These are phyloP conservation scores for Galbula dea DNA, from an alignment of 2,113 vertebrate species.

Conservation along the genomic window DNA sequence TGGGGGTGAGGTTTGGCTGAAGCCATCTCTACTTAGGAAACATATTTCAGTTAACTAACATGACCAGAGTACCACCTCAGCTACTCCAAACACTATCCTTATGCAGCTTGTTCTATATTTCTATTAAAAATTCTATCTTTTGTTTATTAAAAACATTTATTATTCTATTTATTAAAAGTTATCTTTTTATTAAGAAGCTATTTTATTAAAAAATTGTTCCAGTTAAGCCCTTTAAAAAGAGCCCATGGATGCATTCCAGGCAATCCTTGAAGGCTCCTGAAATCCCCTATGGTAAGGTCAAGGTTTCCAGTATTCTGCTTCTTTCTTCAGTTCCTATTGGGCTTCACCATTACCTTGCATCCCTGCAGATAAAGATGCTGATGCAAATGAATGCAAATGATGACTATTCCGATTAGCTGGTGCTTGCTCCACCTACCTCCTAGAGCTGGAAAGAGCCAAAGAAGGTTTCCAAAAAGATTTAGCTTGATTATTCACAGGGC, in stretches of 20 bases:
- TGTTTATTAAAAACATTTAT: too few relatives aligned
- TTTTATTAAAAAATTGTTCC: neutral
- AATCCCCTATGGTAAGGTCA: neutral
- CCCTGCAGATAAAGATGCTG: neutral
- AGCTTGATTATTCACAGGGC: neutral
- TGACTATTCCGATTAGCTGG: neutral
- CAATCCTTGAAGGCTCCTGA: neutral
- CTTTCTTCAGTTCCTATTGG: neutral
- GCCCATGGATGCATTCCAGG: neutral
- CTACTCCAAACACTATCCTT: neutral
- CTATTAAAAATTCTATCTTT: too few relatives aligned
- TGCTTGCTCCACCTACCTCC: neutral
- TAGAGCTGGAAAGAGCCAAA: neutral
- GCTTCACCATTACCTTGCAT: neutral
- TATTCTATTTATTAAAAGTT: too few relatives aligned
- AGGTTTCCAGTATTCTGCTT: neutral
- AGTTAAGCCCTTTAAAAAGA: neutral
- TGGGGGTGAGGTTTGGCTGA: neutral
- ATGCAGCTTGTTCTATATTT: neutral
- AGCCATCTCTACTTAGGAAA: neutral
- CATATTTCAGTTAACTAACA: neutral
- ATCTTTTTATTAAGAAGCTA: too few relatives aligned
- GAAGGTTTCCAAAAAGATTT: neutral
- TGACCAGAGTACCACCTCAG: neutral
- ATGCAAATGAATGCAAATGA: neutral